These are phyloP conservation scores for Diarsia rubi DNA, from an alignment of 2,888 invertebrate genomes.

Conservation along the genomic window DNA sequence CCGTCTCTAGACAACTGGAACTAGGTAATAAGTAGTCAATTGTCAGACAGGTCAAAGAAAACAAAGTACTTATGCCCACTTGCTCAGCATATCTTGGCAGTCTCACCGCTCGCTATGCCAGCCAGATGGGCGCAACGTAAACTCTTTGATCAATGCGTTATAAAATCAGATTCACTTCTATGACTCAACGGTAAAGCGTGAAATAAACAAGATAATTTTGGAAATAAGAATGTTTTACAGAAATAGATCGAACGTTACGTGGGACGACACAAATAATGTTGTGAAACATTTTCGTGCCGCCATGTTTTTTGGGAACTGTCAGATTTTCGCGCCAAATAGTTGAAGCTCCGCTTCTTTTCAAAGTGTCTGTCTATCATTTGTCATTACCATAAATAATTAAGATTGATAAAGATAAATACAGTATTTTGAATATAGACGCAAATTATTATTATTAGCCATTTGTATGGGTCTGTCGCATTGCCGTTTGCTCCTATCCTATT, in stretches of 20 bases:
- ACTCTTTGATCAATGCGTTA: neutral
- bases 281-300: constrained; percentile 7
- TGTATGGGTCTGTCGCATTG: no score
- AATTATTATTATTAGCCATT: no score
- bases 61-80: constrained; percentile 3
- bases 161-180: constrained; percentile 24
- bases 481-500: no score
- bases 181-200: constrained; percentile 43
- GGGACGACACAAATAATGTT: constrained; percentile 32
- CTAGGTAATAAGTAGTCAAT: neutral
- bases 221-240: constrained; percentile 30
- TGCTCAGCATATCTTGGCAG: constrained; percentile 18
- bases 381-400: neutral
- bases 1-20: neutral
- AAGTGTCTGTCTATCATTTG: neutral
- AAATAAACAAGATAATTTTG: constrained; percentile 48
- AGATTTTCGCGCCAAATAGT: constrained; percentile 44
- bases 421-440: neutral
- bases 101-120: neutral
- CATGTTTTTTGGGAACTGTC: constrained; percentile 39
- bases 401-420: neutral
- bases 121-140: constrained; percentile 1
- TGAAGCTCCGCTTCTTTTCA: neutral
- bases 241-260: constrained; percentile 52
- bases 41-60: neutral